These are phyloP conservation scores for Morpho helenor DNA, from an alignment of 2,888 invertebrate species.

Conservation along the genomic window DNA sequence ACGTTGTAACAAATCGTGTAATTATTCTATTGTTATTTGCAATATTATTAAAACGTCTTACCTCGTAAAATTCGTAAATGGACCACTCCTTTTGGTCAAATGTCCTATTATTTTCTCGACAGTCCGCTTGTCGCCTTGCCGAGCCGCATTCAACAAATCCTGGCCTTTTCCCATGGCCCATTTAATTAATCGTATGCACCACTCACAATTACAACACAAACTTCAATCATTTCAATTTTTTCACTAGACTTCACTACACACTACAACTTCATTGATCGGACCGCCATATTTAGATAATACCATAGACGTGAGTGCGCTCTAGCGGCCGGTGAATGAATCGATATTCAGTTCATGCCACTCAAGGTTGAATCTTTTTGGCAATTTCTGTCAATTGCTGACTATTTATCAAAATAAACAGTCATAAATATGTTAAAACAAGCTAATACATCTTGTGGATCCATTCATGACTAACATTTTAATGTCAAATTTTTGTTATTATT, in stretches of 20 bases:
- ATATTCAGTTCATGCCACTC: constrained; percentile 35
- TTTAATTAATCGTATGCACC: constrained; percentile 57
- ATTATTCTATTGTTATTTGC: not conserved
- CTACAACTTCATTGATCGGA: constrained; percentile 87
- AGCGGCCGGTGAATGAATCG: constrained; percentile 63
- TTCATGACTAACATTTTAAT: no score
- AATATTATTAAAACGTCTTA: constrained; percentile 74
- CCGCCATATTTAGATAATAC: constrained; percentile 82
- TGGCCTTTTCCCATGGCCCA: constrained; percentile 96
- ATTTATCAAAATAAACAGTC: no score
- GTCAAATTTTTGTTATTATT: no score
- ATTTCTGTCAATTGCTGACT: not conserved
- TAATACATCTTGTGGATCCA: no score
- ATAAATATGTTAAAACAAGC: no score
- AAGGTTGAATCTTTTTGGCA: constrained; percentile 11
- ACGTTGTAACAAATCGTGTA: not conserved
- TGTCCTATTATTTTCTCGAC: constrained; percentile 95
- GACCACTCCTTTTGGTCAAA: constrained; percentile 95
- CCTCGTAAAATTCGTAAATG: constrained; percentile 85
- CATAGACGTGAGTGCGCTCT: constrained; percentile 70
- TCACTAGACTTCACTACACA: constrained; percentile 73
- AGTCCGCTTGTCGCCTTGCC: constrained; percentile 92
- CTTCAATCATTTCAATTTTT: constrained; percentile 64
- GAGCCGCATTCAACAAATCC: constrained; percentile 96
- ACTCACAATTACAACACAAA: constrained; percentile 75